phyloP scores from a whole-genome alignment of 2,888 invertebrate species.

The Andrena hattorfiana region DNA sequence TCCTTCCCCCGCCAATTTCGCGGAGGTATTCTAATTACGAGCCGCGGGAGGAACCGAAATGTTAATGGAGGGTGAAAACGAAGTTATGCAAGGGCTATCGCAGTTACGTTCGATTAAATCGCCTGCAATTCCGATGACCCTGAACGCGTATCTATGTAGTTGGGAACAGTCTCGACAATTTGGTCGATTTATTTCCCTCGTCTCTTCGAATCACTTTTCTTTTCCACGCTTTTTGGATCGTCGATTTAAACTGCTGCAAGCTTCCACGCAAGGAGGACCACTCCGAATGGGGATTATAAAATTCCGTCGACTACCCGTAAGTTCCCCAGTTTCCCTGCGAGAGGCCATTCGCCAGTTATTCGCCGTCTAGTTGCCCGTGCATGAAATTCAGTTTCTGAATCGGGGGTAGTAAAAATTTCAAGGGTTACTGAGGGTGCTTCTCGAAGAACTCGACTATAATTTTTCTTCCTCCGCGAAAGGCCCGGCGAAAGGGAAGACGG shows the following conservation, averaged over 20 bases:
- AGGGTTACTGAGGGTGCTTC: constrained; percentile 17
- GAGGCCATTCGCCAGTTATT: constrained; percentile 20
- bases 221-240: not conserved
- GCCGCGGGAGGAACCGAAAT: not conserved
- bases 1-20: not conserved
- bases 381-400: constrained; percentile 37
- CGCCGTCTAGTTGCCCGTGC: constrained; percentile 14
- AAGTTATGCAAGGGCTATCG: not conserved
- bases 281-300: constrained; percentile 15
- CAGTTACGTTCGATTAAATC: not conserved
- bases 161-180: not conserved
- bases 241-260: not conserved
- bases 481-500: not conserved
- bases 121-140: not conserved
- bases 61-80: constrained; percentile 11
- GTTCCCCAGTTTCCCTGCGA: not conserved
- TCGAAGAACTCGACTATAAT: constrained; percentile 29
- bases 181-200: not conserved
- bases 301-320: constrained; percentile 14
- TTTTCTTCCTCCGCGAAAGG: constrained; percentile 21
- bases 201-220: not conserved
- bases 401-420: constrained; percentile 54
- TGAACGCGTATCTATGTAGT: not conserved
- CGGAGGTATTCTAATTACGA: constrained; percentile 7
- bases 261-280: not conserved